Conservation (phyloP, 2,888 invertebrate genomes). For the Thyatira batis region DNA sequence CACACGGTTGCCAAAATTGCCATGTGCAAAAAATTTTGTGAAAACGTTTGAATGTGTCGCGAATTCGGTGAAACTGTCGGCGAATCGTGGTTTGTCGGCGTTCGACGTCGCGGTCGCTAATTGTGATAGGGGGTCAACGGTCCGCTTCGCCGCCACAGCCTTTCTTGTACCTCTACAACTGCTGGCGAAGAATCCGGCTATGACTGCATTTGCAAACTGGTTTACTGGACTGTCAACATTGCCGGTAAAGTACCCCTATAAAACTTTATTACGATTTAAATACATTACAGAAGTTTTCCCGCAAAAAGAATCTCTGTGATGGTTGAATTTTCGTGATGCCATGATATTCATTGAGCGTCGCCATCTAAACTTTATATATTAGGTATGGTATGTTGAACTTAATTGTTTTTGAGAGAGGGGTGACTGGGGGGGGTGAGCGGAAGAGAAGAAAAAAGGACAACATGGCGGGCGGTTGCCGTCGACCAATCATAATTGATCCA, state of each 20-base stretch:
- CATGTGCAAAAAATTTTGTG: not conserved
- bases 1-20: not conserved
- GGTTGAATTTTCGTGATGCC: too few species aligned
- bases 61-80: not conserved
- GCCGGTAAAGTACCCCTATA: not conserved
- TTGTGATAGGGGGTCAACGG: not conserved
- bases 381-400: too few species aligned
- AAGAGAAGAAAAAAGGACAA: too few species aligned
- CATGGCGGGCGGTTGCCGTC: too few species aligned
- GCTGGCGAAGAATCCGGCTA: not conserved
- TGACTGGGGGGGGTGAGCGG: too few species aligned
- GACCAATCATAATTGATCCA: too few species aligned
- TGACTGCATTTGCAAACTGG: not conserved
- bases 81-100: not conserved
- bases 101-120: not conserved
- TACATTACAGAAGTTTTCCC: not conserved
- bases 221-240: not conserved
- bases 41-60: not conserved
- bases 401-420: too few species aligned
- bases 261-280: not conserved
- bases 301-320: not conserved
- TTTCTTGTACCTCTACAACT: not conserved
- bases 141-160: not conserved
- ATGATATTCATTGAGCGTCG: too few species aligned
- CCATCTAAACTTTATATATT: too few species aligned